Evolutionary conservation across 2,888 invertebrate species (phyloP), one percentile per base, ranked within the genome.

Genomic region (Phanerotoma sp.): DNA sequence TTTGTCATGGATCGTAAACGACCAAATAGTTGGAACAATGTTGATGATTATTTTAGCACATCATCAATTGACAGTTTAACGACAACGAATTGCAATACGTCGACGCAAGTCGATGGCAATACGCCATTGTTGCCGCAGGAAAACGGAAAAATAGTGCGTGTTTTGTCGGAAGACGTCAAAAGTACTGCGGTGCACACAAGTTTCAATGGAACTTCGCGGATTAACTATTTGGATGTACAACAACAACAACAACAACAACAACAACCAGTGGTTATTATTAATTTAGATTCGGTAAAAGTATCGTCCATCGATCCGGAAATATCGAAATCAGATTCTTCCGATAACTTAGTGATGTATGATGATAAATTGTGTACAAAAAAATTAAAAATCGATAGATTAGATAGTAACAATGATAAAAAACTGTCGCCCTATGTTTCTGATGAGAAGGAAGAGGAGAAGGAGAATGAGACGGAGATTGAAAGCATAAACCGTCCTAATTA

Each of bases 401-500:
- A 69, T 10, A 25, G 37, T n/a, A n/a, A n/a, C n/a, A n/a, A n/a
- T 4, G 37, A 60, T 1, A 63, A 60, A 42, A 40, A 53, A 16
- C n/a, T n/a, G n/a, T n/a, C n/a, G n/a, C n/a, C n/a, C n/a, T 25
- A 3, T 33, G 55, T 2, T 5, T 7, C 9, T 5, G 25, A 25
- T 25, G 25, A 25, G 9, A 25, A 25, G 9, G 25, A 25, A 25
- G 25, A 25, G 9, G 25, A 25, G 3, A 25, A 25, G 9, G 25
- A 7, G 25, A 25, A 25, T 25, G n/a, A n/a, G n/a, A n/a, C n/a
- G n/a, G n/a, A n/a, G n/a, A n/a, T 25, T 25, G 25, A 25, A 7
- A 25, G 3, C 9, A 25, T 7, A 25, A 25, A 25, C 9, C 7
- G 9, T 25, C 18, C 16, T 28, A 80, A 81, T 22, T 79, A 79